These are phyloP conservation scores for Myotis brandtii DNA, from an alignment of 2,113 vertebrate species.

Conservation along the genomic window DNA sequence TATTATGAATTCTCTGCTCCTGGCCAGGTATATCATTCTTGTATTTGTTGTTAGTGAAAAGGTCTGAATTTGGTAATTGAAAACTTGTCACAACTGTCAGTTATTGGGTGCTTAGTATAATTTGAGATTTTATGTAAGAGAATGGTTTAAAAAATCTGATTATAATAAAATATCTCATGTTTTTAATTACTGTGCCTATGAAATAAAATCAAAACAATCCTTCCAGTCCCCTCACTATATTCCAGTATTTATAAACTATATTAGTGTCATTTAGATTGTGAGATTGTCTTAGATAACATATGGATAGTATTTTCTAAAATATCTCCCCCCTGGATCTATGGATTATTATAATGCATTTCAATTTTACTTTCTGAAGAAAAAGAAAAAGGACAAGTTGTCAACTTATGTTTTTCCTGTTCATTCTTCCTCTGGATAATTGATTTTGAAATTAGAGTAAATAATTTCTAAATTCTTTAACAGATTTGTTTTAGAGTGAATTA, in stretches of 20 bases:
- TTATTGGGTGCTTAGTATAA: conserved; percentile 79
- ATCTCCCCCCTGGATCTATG: background rate
- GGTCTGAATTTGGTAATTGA: conserved; percentile 67
- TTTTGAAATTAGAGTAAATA: conserved; percentile 50
- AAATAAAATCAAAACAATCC: conserved; percentile 34
- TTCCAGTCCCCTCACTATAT: background rate
- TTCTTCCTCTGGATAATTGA: background rate
- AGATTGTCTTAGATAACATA: background rate
- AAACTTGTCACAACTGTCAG: conserved; percentile 47
- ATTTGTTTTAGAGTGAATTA: conserved; percentile 12
- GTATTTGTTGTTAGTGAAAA: conserved; percentile 72
- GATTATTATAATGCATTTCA: conserved; percentile 25
- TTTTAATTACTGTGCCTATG: background rate
- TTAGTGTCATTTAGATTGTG: conserved; percentile 22
- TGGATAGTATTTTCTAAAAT: conserved; percentile 9
- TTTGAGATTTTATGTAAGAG: conserved; percentile 52
- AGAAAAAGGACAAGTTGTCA: conserved; percentile 14
- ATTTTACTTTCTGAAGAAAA: conserved; percentile 25
- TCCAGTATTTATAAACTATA: background rate
- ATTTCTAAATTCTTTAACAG: background rate
- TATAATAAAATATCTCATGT: conserved; percentile 50
- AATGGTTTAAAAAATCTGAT: background rate
- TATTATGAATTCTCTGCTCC: conserved; percentile 83
- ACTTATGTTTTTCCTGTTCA: background rate
- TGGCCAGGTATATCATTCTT: conserved; percentile 80